Evolutionary conservation across 2,797 vertebrate genomes (phyloP).

Genomic region (Channallabes apus): DNA sequence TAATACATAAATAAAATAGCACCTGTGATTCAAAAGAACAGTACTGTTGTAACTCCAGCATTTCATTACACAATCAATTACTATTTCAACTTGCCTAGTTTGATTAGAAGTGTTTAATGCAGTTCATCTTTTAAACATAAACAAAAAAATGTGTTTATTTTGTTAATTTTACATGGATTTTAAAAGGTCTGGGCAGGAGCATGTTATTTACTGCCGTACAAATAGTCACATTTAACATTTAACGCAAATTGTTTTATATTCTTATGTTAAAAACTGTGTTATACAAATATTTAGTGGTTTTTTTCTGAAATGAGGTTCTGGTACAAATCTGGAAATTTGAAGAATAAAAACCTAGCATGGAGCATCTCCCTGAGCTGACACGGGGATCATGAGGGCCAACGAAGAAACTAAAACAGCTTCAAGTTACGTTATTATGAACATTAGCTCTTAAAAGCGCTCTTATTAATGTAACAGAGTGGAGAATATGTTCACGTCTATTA

Average conservation of each 20-base stretch:
- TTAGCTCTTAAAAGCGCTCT: not conserved
- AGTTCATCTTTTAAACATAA: not conserved
- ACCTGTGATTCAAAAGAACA: slow-evolving; percentile 31
- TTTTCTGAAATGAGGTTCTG: not conserved
- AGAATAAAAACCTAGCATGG: not conserved
- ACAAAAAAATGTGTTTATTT: not conserved
- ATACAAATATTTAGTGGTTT: not conserved
- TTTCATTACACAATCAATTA: not conserved
- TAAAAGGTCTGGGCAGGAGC: not conserved
- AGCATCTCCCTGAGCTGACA: slow-evolving; percentile 8
- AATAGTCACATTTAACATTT: not conserved
- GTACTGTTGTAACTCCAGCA: slow-evolving; percentile 23
- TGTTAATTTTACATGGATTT: not conserved
- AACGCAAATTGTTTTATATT: not conserved
- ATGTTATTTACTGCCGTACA: not conserved
- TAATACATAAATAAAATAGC: slow-evolving; percentile 18
- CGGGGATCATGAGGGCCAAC: not conserved
- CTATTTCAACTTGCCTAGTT: slow-evolving; percentile 18
- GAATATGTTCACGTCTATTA: not conserved
- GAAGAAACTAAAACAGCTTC: not conserved
- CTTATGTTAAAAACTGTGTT: not conserved
- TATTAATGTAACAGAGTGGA: not conserved
- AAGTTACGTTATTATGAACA: not conserved
- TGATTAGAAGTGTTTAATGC: not conserved
- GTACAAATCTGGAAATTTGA: not conserved